Evolutionary conservation across 2,797 vertebrate genomes (phyloP).

Genomic region (Epinephelus coioides): DNA sequence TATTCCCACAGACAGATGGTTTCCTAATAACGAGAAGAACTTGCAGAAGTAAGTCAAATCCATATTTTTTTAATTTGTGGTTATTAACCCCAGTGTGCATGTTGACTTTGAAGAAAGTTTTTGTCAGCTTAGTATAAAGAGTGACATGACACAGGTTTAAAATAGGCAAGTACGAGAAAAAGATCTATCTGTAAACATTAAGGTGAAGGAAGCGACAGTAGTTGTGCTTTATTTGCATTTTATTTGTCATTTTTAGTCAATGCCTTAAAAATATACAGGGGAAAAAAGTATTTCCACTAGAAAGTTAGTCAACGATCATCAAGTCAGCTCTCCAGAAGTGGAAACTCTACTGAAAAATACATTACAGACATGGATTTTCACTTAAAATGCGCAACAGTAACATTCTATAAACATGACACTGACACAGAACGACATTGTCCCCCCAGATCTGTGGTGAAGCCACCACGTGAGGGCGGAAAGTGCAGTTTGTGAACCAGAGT

Average conservation of each 20-base stretch:
- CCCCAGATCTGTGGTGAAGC: not conserved
- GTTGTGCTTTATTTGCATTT: not conserved
- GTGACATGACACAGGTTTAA: conserved; percentile 15
- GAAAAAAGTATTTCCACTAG: not conserved
- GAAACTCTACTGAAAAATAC: not conserved
- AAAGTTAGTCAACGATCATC: not conserved
- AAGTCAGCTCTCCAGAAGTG: conserved; percentile 4
- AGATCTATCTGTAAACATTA: rapidly evolving
- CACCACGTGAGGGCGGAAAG: conserved; percentile 3
- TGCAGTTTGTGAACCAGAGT: not conserved
- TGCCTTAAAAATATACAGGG: not conserved
- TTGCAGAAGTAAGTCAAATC: conserved; percentile 71
- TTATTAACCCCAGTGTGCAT: not conserved
- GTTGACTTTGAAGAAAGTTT: conserved; percentile 25
- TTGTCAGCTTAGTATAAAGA: not conserved
- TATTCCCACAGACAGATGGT: conserved; percentile 70
- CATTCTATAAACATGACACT: not conserved
- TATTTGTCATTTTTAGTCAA: not conserved
- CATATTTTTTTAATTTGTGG: conserved; percentile 28
- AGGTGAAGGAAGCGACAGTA: not conserved
- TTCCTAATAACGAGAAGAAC: conserved; percentile 57
- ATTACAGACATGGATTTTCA: not conserved
- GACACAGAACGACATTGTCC: not conserved
- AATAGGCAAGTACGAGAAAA: not conserved
- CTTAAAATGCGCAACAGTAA: not conserved